phyloP scores from a whole-genome alignment of 2,113 vertebrate species.

The Aplodontia rufa region DNA sequence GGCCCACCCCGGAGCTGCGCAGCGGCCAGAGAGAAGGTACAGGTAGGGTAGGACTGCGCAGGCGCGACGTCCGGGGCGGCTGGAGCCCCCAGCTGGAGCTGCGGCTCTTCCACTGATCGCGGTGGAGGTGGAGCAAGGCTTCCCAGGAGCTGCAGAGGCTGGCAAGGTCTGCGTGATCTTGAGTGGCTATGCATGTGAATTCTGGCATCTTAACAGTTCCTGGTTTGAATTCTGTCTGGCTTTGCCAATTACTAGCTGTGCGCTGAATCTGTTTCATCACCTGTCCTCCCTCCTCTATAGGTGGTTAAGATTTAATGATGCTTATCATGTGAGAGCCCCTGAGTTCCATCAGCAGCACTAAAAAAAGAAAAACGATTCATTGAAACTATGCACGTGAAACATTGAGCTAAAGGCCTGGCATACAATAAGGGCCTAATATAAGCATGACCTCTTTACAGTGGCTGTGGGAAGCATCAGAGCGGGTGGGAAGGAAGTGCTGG shows the following conservation, averaged over 20 bases:
- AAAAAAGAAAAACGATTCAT: not conserved
- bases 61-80: not conserved
- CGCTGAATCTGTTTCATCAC: not conserved
- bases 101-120: too few species aligned
- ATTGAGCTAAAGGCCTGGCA: not conserved
- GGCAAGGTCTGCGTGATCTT: not conserved
- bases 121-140: not conserved
- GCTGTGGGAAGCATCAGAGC: not conserved
- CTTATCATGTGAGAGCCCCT: not conserved
- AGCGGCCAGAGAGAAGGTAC: too few species aligned
- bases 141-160: not conserved
- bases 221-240: not conserved
- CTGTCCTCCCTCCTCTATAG: fast-evolving
- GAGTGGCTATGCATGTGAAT: not conserved
- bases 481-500: fast-evolving
- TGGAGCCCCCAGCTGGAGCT: too few species aligned
- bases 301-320: not conserved
- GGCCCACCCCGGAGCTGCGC: not conserved
- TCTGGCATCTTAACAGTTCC: not conserved
- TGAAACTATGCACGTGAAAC: not conserved
- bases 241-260: not conserved
- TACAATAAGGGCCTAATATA: not conserved
- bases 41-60: fast-evolving
- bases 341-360: not conserved
- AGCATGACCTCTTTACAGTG: fast-evolving